Evolutionary conservation across 2,888 invertebrate species (phyloP).

Genomic region (Philhelius pedissequus): DNA sequence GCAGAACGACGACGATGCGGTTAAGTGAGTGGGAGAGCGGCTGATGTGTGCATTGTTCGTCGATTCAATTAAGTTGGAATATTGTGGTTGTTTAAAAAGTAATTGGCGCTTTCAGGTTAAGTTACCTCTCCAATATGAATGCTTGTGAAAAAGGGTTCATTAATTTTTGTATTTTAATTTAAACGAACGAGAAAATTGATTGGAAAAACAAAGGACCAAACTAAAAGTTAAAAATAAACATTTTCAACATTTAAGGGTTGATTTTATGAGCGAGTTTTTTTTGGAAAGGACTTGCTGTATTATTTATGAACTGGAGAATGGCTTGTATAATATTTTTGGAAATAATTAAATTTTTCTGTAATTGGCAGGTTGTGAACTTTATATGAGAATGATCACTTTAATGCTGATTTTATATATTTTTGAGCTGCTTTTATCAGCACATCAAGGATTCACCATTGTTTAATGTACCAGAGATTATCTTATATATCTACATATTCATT

Average conservation of each 20-base stretch:
- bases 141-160: slow-evolving; percentile 33
- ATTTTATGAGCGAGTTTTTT: background rate
- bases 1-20: background rate
- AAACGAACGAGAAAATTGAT: slow-evolving; percentile 1
- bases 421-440: no score
- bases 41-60: slow-evolving; percentile 45
- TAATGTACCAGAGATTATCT: no score
- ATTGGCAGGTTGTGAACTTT: background rate
- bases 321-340: background rate
- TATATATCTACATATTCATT: no score
- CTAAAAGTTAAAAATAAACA: background rate
- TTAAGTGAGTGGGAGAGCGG: background rate
- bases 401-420: no score
- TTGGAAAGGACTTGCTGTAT: background rate
- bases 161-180: slow-evolving; percentile 22
- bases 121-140: slow-evolving; percentile 35
- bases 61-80: slow-evolving; percentile 63
- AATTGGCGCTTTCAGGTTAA: slow-evolving; percentile 63
- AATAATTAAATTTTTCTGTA: background rate
- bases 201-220: background rate
- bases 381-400: no score
- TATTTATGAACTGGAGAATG: background rate
- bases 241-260: background rate
- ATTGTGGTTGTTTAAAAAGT: slow-evolving; percentile 66
- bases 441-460: no score